Conservation (phyloP, 1,140 invertebrate species). For the Drosophila grimshawi region DNA sequence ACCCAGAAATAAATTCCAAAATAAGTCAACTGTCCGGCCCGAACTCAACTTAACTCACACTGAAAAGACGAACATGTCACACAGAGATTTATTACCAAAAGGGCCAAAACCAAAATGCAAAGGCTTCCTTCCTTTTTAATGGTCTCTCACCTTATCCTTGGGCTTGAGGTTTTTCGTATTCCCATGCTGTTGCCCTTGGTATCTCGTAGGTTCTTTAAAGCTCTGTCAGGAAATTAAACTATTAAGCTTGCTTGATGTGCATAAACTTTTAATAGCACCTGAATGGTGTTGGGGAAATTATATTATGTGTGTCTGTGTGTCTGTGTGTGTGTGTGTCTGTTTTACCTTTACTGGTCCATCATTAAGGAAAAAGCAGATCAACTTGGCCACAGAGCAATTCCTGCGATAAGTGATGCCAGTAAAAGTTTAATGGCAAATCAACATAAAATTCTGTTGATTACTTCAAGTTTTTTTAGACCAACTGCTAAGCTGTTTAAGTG, state of each 20-base stretch:
- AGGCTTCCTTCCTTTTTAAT: conserved; percentile 56
- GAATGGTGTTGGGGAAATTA: conserved; percentile 61
- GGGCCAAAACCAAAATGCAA: conserved; percentile 46
- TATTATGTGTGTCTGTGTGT: conserved; percentile 25
- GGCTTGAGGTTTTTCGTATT: conserved; percentile 39
- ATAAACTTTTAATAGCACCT: conserved; percentile 75
- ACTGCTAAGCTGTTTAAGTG: conserved; percentile 43
- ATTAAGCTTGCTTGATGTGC: conserved; percentile 60
- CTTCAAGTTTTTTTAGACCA: conserved; percentile 44
- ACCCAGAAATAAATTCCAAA: conserved; percentile 9
- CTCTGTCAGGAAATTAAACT: conserved; percentile 71
- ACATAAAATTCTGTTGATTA: conserved; percentile 77
- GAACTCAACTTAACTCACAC: conserved; percentile 27
- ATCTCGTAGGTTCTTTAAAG: conserved; percentile 16
- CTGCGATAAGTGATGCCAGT: conserved; percentile 63
- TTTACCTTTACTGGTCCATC: conserved; percentile 28
- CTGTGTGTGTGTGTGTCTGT: conserved; percentile 7
- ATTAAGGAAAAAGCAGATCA: conserved; percentile 52
- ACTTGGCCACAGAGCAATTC: conserved; percentile 57
- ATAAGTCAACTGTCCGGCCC: conserved; percentile 14
- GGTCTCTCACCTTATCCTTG: conserved; percentile 55
- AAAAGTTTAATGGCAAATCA: conserved; percentile 76
- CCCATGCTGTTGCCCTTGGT: conserved; percentile 12
- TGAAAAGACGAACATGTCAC: conserved; percentile 43
- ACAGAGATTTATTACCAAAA: conserved; percentile 63